Evolutionary conservation across 1,140 invertebrate species (phyloP).

Genomic region (Sipha flava): DNA sequence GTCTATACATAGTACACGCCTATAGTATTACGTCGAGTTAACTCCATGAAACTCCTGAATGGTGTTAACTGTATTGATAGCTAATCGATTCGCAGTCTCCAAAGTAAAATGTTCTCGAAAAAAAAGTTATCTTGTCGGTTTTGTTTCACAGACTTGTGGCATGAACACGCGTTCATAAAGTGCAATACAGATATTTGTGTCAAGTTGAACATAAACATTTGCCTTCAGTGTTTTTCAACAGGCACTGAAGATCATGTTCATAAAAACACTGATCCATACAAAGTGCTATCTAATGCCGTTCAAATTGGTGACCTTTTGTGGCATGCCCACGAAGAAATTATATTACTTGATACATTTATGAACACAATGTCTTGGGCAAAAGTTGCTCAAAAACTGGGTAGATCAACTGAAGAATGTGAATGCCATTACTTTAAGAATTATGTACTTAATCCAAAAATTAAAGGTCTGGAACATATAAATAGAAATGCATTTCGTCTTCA

Average conservation of each 20-base stretch:
- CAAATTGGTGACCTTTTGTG: not conserved
- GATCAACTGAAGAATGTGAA: constrained; percentile 1
- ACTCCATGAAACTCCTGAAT: no score
- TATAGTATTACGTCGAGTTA: no score
- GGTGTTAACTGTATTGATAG: no score
- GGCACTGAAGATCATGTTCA: not conserved
- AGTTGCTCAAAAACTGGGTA: not conserved
- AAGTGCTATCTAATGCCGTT: not conserved
- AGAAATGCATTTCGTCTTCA: not conserved
- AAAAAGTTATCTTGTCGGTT: not conserved
- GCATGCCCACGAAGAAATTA: not conserved
- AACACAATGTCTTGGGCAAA: not conserved
- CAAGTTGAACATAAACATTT: not conserved
- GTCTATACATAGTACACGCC: no score
- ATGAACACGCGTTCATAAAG: constrained; percentile 1
- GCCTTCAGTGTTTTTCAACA: constrained; percentile 2
- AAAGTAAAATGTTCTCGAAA: not conserved
- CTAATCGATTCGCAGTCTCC: constrained; percentile 35
- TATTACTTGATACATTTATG: not conserved
- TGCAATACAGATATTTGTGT: not conserved
- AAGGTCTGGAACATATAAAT: not conserved
- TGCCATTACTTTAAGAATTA: constrained; percentile 3
- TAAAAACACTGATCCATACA: not conserved
- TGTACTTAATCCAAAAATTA: constrained; percentile 7
- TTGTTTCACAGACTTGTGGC: constrained; percentile 6